Evolutionary conservation across 1,140 invertebrate species (phyloP).

Genomic region (Bombus difficillimus): DNA sequence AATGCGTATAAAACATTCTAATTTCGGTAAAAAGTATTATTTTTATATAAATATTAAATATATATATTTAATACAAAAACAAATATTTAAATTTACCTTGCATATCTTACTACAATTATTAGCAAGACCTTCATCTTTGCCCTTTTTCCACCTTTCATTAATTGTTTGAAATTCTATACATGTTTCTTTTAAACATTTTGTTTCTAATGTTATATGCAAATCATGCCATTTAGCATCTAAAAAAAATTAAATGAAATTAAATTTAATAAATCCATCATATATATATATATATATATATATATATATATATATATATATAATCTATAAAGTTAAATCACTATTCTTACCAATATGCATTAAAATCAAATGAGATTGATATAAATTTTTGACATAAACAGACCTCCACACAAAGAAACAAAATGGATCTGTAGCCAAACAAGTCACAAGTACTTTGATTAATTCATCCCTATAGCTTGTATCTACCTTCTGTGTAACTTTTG

Average conservation of each 20-base stretch:
- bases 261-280: not conserved
- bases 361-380: constrained; percentile 80
- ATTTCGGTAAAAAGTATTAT: not conserved
- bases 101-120: constrained; percentile 66
- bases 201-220: constrained; percentile 67
- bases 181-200: constrained; percentile 71
- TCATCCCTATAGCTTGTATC: constrained; percentile 78
- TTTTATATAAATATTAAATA: not conserved
- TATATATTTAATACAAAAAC: not conserved
- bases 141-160: constrained; percentile 76
- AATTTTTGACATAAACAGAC: constrained; percentile 83
- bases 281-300: no score
- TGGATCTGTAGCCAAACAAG: constrained; percentile 81
- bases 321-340: constrained; percentile 30
- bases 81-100: constrained; percentile 63
- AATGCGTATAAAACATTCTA: not conserved
- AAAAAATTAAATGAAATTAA: constrained; percentile 37
- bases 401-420: constrained; percentile 83
- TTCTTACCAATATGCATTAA: constrained; percentile 82
- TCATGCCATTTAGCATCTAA: constrained; percentile 73
- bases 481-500: constrained; percentile 77
- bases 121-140: constrained; percentile 74
- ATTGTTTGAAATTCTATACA: constrained; percentile 69
- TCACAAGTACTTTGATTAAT: constrained; percentile 78
- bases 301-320: not conserved